Percentiles rank a stretch among this genome's conserved stretches.
phyloP scores from a whole-genome alignment of 2,797 vertebrate genomes.

The Manis pentadactyla region DNA sequence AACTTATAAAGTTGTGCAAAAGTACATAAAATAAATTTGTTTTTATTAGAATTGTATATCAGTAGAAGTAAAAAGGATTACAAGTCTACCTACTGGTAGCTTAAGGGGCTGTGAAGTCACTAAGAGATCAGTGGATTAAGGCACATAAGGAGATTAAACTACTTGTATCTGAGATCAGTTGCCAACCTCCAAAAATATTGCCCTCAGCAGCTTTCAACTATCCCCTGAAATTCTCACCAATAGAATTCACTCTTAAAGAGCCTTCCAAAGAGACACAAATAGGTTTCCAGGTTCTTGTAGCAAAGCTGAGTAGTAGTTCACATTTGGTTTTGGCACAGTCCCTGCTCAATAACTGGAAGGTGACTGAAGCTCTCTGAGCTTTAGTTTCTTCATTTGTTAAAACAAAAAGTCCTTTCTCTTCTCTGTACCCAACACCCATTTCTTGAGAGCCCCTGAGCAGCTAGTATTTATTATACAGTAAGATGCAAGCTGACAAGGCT shows the following conservation, averaged over 20 bases:
- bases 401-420: not conserved
- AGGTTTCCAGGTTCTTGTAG: constrained; percentile 32
- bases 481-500: not conserved
- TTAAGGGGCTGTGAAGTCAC: not conserved
- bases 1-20: constrained; percentile 1
- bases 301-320: constrained; percentile 47
- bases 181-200: constrained; percentile 37
- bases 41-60: constrained; percentile 44
- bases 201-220: constrained; percentile 22
- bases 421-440: not conserved
- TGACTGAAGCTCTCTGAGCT: not conserved
- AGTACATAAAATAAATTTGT: not conserved
- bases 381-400: constrained; percentile 42
- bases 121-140: constrained; percentile 31
- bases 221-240: not conserved
- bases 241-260: not conserved
- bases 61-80: constrained; percentile 6
- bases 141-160: not conserved
- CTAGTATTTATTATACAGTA: constrained; percentile 29
- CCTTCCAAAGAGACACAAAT: constrained; percentile 29
- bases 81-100: not conserved
- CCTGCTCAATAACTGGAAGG: not conserved
- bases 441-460: not conserved
- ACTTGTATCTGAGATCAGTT: constrained; percentile 19
- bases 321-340: constrained; percentile 15